A percentile compares a stretch with the other conserved stretches of the same genome.
phyloP scores from a whole-genome alignment of 2,888 invertebrate species.

The Protophormia terraenovae region DNA sequence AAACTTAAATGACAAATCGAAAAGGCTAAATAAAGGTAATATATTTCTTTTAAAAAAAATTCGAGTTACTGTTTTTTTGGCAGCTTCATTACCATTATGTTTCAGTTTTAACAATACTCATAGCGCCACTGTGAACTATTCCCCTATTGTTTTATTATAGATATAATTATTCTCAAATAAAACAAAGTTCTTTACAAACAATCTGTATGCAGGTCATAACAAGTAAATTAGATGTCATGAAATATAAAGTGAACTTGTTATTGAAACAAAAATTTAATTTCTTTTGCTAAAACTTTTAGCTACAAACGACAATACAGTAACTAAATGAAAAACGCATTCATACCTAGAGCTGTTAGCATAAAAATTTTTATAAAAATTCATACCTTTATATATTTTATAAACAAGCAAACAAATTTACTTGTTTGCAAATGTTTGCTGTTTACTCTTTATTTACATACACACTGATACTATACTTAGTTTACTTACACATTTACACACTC shows the following conservation, averaged over 20 bases:
- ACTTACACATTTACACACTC: not conserved
- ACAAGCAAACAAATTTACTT: not conserved
- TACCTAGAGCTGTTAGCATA: not conserved
- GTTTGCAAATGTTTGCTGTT: not conserved
- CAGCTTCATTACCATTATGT: no score
- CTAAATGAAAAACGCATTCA: not conserved
- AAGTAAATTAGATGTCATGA: slow-evolving; percentile 32
- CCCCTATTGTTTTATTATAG: not conserved
- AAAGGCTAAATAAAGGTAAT: no score
- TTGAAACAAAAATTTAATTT: slow-evolving; percentile 5
- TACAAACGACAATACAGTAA: not conserved
- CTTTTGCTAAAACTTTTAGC: not conserved
- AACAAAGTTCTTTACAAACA: not conserved
- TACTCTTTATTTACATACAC: not conserved
- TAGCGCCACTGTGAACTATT: no score
- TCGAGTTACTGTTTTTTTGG: no score
- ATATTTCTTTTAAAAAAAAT: no score
- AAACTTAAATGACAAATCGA: no score
- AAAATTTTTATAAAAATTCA: not conserved
- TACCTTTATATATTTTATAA: not conserved
- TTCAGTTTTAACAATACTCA: no score
- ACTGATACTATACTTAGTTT: not conserved
- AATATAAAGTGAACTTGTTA: slow-evolving; percentile 34
- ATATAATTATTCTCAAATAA: not conserved
- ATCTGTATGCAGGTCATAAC: not conserved